Conservation (phyloP, 2,113 vertebrate genomes). For the Ardeotis arabs region DNA sequence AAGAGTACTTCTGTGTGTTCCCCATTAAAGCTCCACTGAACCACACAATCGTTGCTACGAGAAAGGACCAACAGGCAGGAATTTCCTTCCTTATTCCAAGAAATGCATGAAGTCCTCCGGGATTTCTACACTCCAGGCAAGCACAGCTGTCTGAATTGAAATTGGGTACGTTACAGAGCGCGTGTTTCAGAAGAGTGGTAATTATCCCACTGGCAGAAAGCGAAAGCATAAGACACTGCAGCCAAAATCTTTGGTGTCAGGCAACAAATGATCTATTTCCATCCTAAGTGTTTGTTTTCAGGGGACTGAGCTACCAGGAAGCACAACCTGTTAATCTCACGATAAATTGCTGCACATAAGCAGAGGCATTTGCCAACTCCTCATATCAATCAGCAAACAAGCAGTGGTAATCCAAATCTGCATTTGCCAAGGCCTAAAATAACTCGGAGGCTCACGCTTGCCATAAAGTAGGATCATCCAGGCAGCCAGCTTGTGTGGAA, state of each 20-base stretch:
- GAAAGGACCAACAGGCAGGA: background rate
- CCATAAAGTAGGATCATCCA: background rate
- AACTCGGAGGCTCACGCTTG: background rate
- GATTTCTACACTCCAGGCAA: background rate
- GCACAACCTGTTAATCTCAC: background rate
- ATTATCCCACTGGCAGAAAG: background rate
- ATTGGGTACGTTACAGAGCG: background rate
- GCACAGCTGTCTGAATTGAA: background rate
- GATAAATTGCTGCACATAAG: background rate
- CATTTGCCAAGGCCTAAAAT: background rate
- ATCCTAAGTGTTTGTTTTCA: background rate
- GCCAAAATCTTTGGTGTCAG: background rate
- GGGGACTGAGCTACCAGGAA: background rate
- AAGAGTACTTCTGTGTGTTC: background rate
- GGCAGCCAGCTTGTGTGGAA: background rate
- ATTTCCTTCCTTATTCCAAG: background rate
- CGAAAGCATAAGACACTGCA: background rate
- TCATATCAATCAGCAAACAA: background rate
- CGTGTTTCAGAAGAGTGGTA: background rate
- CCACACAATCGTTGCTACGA: background rate
- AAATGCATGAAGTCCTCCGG: background rate
- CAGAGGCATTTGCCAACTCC: background rate
- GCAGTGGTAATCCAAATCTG: background rate
- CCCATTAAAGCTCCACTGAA: background rate
- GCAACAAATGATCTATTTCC: background rate